These are phyloP conservation scores for Amorpha juglandis DNA, from an alignment of 2,888 invertebrate species.

Conservation along the genomic window DNA sequence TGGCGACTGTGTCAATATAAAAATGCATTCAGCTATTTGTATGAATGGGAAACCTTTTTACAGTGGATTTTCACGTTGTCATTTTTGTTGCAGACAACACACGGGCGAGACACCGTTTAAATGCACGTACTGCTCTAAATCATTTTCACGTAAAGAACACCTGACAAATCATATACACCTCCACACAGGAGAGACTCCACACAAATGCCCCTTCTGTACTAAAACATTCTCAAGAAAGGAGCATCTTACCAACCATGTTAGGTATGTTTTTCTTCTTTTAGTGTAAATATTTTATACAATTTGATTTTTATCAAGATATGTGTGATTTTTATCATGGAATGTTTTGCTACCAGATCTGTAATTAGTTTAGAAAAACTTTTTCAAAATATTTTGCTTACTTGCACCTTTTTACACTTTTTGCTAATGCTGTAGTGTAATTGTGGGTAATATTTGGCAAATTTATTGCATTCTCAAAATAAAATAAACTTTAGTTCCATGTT, in stretches of 20 bases:
- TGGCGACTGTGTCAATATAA: neutral
- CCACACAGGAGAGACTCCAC: constrained; percentile 88
- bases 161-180: constrained; percentile 94
- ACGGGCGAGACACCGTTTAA: constrained; percentile 92
- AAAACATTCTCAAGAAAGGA: constrained; percentile 90
- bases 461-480: neutral
- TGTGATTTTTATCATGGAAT: constrained; percentile 10
- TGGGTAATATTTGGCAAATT: neutral
- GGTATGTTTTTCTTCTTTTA: constrained; percentile 47
- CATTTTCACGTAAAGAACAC: constrained; percentile 92
- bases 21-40: neutral
- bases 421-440: neutral
- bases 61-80: neutral
- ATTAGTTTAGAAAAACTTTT: neutral
- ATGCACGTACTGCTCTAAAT: constrained; percentile 87
- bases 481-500: neutral
- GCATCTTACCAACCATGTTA: constrained; percentile 88
- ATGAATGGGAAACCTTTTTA: neutral
- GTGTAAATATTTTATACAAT: neutral
- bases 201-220: constrained; percentile 89
- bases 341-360: neutral
- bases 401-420: neutral
- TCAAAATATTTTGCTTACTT: neutral
- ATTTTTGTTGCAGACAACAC: constrained; percentile 84
- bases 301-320: neutral